Evolutionary conservation across 1,140 invertebrate genomes (phyloP).

Genomic region (Bactericera cockerelli): DNA sequence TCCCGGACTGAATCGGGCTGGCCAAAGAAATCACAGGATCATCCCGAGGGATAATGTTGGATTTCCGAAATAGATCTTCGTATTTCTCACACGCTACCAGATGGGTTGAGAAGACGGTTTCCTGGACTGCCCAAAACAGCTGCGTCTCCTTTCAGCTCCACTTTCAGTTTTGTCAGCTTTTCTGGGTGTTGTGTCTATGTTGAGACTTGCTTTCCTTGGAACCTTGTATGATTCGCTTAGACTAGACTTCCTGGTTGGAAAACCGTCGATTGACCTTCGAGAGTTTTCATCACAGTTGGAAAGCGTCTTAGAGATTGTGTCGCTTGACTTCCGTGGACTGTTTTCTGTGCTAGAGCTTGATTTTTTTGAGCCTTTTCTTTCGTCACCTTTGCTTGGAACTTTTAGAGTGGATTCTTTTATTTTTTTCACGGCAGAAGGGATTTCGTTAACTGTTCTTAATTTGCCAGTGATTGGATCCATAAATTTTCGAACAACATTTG

Average conservation of each 20-base stretch:
- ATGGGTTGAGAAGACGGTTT: neutral
- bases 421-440: neutral
- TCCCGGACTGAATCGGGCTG: no score
- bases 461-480: slow-evolving; percentile 5
- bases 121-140: neutral
- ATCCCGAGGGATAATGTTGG: neutral
- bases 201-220: neutral
- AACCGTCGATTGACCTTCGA: neutral
- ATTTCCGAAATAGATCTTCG: neutral
- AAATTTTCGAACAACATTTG: slow-evolving; percentile 3
- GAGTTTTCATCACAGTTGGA: neutral
- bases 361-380: neutral
- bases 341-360: neutral
- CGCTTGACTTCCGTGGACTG: neutral
- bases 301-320: neutral
- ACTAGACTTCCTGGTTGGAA: neutral
- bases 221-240: neutral
- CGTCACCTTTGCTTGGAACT: neutral
- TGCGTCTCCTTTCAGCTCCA: neutral
- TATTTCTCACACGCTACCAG: neutral
- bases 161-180: neutral
- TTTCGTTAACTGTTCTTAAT: slow-evolving; percentile 1
- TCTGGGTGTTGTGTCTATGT: neutral
- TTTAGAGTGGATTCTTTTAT: neutral
- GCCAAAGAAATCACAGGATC: neutral